Percentiles rank a stretch among this genome's conserved stretches.
Evolutionary conservation across 2,113 vertebrate species (phyloP).

Genomic region (Oxyura jamaicensis): DNA sequence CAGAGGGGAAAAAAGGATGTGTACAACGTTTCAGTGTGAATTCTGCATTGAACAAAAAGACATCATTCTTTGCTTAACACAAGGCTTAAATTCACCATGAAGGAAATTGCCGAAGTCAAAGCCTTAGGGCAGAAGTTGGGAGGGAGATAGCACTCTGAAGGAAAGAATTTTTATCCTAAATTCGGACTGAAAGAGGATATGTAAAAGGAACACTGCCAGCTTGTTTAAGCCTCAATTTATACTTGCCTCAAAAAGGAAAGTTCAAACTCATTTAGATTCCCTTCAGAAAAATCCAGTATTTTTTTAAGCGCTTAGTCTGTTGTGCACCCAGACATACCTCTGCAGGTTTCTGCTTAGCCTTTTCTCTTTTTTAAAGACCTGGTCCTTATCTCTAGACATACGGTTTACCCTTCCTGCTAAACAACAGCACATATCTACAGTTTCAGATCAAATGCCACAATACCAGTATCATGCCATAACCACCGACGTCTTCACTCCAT

Average conservation of each 20-base stretch:
- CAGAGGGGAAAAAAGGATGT: constrained; percentile 22
- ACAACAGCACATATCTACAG: not conserved
- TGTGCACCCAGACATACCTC: not conserved
- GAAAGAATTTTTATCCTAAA: not conserved
- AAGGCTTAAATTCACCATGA: constrained; percentile 60
- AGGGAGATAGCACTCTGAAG: not conserved
- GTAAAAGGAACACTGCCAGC: not conserved
- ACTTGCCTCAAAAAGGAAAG: not conserved
- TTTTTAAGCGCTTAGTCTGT: not conserved
- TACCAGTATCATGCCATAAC: not conserved
- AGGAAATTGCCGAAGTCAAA: constrained; percentile 30
- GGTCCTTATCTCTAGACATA: not conserved
- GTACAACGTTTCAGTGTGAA: constrained; percentile 16
- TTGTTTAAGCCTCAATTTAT: not conserved
- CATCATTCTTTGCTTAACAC: constrained; percentile 58
- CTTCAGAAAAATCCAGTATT: not conserved
- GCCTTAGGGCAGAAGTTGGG: not conserved
- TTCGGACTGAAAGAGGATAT: not conserved
- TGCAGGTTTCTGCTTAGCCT: not conserved
- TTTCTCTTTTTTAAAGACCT: not conserved
- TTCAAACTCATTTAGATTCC: not conserved
- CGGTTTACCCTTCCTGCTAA: not conserved
- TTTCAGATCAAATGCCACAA: not conserved
- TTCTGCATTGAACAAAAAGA: constrained; percentile 31
- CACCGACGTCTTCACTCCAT: not conserved